Base-by-base conservation (phyloP, 2,113 vertebrate genomes). In the Pseudopipra pipra region DNA sequence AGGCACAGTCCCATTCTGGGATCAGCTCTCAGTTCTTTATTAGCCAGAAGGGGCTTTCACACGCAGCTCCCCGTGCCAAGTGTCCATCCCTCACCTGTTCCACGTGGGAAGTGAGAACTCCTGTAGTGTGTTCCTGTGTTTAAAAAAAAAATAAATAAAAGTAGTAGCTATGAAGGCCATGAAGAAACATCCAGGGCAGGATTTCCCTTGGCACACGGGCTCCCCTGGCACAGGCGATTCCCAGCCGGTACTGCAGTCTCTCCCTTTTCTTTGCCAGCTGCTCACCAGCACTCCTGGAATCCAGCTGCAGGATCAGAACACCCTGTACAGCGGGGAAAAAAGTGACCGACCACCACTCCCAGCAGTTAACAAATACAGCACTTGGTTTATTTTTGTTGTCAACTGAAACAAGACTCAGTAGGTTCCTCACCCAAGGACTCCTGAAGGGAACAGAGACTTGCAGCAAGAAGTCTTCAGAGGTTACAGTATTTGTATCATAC, bases 321-420 rank as follows among this genome's bases (percentile, higher is more conserved):
- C 5, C 33, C 33, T 7, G 9, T 0, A 54, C 3, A 21, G 17
- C 2, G 11, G 4, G 4, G 18, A 27, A 21, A 28, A 35, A 7
- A 87, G 85, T 47, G 67, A 92, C 46, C 6, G 5, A 28, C 59
- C 0, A 0, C 15, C 46, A 73, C 20, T 51, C 73, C 61, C 11
- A 63, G 12, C 23, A 16, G 22, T 35, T 96, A 93, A 80, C 85
- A 95, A 97, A 95, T 33, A 91, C 89, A 97, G 85, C 91, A 92
- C 92, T 83, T 75, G 56, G 52, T 96, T 97, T 97, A 96, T 95
- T 96, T 97, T 95, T 96, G 87, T 96, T 97, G 85, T 94, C 82
- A 94, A 43, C 70, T 39, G 31, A 82, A 97, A 87, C 76, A 77
- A 55, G 86, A 97, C 83, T 91, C 93, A 65, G 90, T 47, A 61